Evolutionary conservation across 2,113 vertebrate genomes (phyloP).

Genomic region (Polyodon spathula): DNA sequence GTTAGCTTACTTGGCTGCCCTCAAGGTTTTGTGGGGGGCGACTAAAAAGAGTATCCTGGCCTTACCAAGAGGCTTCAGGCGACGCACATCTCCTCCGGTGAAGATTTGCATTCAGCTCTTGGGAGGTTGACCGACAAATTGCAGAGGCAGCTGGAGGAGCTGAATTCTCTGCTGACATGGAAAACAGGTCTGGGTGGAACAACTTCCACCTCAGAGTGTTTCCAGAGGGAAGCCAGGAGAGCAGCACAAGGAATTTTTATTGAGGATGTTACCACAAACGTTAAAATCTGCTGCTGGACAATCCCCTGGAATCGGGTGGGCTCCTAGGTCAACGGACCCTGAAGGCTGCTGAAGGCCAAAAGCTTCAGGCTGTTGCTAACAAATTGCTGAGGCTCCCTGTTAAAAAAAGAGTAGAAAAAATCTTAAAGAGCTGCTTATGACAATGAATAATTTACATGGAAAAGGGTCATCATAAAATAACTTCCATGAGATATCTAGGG

Average conservation of each 20-base stretch:
- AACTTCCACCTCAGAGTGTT: constrained; percentile 30
- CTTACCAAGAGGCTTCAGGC: constrained; percentile 37
- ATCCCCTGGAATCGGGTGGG: constrained; percentile 2
- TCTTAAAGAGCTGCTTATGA: constrained; percentile 51
- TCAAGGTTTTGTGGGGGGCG: not conserved
- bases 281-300: constrained; percentile 9
- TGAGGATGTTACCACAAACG: constrained; percentile 4
- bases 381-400: constrained; percentile 58
- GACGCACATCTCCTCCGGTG: constrained; percentile 48
- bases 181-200: constrained; percentile 45
- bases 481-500: constrained; percentile 13
- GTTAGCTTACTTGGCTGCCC: not conserved
- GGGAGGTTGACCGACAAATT: constrained; percentile 66
- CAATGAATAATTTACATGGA: constrained; percentile 58
- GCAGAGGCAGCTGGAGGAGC: constrained; percentile 31
- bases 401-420: constrained; percentile 41
- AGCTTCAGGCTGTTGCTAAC: constrained; percentile 56
- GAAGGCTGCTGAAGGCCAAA: constrained; percentile 48
- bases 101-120: constrained; percentile 60
- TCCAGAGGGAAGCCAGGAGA: constrained; percentile 21
- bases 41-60: constrained; percentile 11
- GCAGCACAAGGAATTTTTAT: constrained; percentile 1
- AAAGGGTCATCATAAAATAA: constrained; percentile 38
- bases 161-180: constrained; percentile 34
- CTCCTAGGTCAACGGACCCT: constrained; percentile 36